Base-by-base conservation (phyloP, 2,888 invertebrate species). In the Orthonychiurus folsomi region DNA sequence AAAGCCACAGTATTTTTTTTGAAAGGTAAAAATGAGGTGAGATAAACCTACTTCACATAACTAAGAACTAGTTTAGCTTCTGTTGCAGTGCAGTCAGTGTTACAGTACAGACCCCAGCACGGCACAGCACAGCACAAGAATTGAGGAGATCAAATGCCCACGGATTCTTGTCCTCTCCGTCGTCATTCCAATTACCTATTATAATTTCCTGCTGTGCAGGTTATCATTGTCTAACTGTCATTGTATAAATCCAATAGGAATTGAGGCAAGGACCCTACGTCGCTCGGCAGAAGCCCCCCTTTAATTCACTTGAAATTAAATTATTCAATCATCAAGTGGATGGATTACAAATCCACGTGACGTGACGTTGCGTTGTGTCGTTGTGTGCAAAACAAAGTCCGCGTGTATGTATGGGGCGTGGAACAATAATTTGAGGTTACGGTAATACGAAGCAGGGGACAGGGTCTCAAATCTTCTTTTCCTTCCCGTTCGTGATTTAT, bases 171-270 rank as follows among this genome's bases (percentile, higher is more conserved):
- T 37, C 9, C 9, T 15, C 15, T 37, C 15, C 15, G 37, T 37
- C 9, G 37, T 37, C 37, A 37, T 37, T 15, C 37, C 37, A 37
- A 37, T 37, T 37, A 37, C 37, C 37, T 37, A 37, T 37, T 37
- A 37, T 9, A 37, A 37, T 37, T 37, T 37, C 37, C 37, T 37
- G 37, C 37, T 37, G 37, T 37, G 37, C 37, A 37, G 37, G 37
- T 37, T 37, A 37, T 37, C 37, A 37, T 37, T 37, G 37, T 37
- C 37, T 37, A 37, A 37, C 37, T 37, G 37, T 37, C 37, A 37
- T 37, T 37, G 37, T 9, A 37, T 9, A 37, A 37, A 37, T 37
- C 37, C 37, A 37, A 37, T 37, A 37, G 5, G 15, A 37, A 37
- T 37, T 9, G 9, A 9, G 37, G 15, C 37, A 15, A 37, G 37